These are phyloP conservation scores for Drosophila anceps DNA, from an alignment of 2,888 invertebrate genomes.

Conservation along the genomic window DNA sequence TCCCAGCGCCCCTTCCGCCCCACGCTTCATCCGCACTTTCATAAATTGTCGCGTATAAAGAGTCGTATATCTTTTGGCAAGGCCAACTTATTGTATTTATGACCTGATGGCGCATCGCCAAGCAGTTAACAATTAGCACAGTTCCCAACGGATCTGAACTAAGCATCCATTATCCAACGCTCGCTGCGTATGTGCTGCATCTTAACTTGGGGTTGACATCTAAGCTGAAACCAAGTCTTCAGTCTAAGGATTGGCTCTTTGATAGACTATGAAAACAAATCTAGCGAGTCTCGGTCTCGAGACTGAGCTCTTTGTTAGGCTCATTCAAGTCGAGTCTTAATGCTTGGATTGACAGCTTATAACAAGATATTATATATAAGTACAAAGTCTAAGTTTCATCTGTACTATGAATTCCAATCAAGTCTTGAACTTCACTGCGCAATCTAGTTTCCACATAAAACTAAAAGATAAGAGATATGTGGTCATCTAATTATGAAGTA, in stretches of 20 bases:
- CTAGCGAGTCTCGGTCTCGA: too few species aligned
- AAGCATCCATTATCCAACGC: conserved; percentile 6
- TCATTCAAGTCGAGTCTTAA: too few species aligned
- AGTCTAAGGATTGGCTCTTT: not conserved
- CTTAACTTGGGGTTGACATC: not conserved
- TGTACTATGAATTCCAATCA: too few species aligned
- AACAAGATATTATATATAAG: too few species aligned
- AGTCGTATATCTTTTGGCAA: conserved; percentile 52
- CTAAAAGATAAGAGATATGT: too few species aligned
- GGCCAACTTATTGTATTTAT: conserved; percentile 77
- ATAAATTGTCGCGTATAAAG: conserved; percentile 45
- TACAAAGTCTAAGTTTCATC: too few species aligned
- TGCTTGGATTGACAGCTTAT: too few species aligned
- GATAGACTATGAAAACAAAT: too few species aligned
- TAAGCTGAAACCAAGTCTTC: not conserved
- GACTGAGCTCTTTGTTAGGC: too few species aligned
- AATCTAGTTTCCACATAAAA: too few species aligned
- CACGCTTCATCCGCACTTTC: not conserved
- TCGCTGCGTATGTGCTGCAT: not conserved
- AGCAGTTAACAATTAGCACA: conserved; percentile 35
- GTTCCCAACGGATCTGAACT: conserved; percentile 2
- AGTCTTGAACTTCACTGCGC: too few species aligned
- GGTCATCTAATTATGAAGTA: too few species aligned
- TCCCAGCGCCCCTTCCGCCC: conserved; percentile 14
- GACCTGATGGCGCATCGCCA: conserved; percentile 72